Conservation (phyloP, 2,797 vertebrate species). For the Chrosomus eos region DNA sequence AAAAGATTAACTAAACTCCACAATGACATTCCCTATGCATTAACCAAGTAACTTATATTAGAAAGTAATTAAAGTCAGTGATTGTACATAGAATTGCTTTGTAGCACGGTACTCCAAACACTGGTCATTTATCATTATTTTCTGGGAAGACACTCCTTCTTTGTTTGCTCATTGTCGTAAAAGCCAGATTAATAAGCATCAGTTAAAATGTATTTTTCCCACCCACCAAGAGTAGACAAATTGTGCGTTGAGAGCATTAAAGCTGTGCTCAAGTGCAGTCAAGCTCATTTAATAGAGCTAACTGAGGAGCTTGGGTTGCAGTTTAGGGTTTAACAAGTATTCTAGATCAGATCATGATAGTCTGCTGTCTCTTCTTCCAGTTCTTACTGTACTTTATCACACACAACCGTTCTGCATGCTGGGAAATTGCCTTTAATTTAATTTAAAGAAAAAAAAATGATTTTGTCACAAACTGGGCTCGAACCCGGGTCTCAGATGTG, state of each 20-base stretch:
- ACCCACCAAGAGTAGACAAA: too few relatives aligned
- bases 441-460: too few relatives aligned
- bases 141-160: background rate
- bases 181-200: background rate
- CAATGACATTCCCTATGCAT: too few relatives aligned
- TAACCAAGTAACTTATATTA: background rate
- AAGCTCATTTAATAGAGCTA: too few relatives aligned
- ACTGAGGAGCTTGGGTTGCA: background rate
- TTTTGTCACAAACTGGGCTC: too few relatives aligned
- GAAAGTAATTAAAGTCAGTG: background rate
- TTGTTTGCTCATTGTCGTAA: background rate
- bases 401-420: too few relatives aligned
- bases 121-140: background rate
- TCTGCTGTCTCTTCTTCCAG: background rate
- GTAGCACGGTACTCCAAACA: background rate
- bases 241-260: background rate
- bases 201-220: background rate
- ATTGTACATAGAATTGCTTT: background rate
- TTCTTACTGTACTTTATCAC: background rate
- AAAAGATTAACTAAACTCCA: too few relatives aligned
- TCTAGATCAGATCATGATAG: background rate
- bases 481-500: too few relatives aligned
- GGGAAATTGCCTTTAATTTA: too few relatives aligned
- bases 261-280: background rate
- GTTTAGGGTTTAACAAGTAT: background rate